These are phyloP conservation scores for Bombyx huttoni DNA, from an alignment of 2,888 invertebrate genomes.

Conservation along the genomic window DNA sequence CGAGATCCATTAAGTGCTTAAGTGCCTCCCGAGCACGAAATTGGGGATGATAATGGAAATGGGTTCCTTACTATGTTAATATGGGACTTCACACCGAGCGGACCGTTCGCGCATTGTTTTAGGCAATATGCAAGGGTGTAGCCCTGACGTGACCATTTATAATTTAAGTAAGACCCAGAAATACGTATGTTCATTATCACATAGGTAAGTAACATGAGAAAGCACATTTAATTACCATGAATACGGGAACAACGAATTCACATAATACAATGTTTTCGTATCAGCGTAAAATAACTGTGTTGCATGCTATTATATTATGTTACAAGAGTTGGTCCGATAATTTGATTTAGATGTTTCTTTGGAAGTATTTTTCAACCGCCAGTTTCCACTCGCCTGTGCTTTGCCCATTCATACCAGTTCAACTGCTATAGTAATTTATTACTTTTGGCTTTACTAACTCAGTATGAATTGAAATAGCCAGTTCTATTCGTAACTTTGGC, in stretches of 20 bases:
- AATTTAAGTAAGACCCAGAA: conserved; percentile 24
- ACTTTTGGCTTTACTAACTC: conserved; percentile 36
- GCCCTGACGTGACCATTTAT: conserved; percentile 24
- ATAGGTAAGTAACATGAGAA: neutral
- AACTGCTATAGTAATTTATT: conserved; percentile 37
- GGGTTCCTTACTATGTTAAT: conserved; percentile 66
- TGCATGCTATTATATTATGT: neutral
- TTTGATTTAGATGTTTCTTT: neutral
- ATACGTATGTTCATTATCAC: conserved; percentile 18
- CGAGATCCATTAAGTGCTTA: conserved; percentile 70
- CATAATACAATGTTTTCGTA: neutral
- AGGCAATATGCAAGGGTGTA: conserved; percentile 34
- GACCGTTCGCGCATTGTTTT: conserved; percentile 47
- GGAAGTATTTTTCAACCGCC: neutral
- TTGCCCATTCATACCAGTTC: neutral
- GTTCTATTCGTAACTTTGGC: conserved; percentile 54
- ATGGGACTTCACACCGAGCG: conserved; percentile 46
- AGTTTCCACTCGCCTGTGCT: neutral
- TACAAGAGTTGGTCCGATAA: neutral
- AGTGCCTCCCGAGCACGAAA: conserved; percentile 68
- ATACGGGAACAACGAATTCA: neutral
- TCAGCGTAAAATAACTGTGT: neutral
- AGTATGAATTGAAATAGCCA: conserved; percentile 61
- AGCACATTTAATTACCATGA: neutral
- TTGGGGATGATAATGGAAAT: conserved; percentile 69